These are phyloP conservation scores for Hemichromis elongatus DNA, from an alignment of 2,113 vertebrate species.

Conservation along the genomic window DNA sequence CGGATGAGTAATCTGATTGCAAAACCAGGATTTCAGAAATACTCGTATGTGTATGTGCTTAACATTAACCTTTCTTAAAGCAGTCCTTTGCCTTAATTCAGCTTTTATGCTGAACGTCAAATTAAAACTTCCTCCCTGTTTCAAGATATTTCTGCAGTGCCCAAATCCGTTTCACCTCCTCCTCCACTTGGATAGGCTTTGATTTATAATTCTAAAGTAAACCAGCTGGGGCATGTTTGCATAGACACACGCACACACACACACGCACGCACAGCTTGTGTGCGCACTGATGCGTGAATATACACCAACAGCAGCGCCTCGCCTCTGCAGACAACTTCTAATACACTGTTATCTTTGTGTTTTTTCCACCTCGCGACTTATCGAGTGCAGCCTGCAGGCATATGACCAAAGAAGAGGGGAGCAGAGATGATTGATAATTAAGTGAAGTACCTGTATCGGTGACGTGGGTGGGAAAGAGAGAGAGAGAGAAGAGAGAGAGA, in stretches of 20 bases:
- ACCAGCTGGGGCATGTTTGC: conserved; percentile 6
- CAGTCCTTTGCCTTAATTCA: background rate
- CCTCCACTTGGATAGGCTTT: background rate
- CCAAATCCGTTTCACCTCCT: background rate
- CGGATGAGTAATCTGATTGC: background rate
- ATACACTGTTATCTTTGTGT: conserved; percentile 5
- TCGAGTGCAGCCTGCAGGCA: conserved; percentile 32
- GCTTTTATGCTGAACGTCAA: background rate
- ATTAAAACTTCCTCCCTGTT: background rate
- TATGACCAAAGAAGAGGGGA: background rate
- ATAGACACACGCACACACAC: background rate
- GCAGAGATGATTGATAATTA: conserved; percentile 42
- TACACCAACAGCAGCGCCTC: conserved; percentile 6
- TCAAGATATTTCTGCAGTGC: background rate
- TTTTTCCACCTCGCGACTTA: background rate
- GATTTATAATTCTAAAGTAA: conserved; percentile 14
- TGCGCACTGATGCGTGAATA: conserved; percentile 8
- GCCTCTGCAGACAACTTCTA: conserved; percentile 20
- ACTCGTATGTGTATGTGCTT: background rate
- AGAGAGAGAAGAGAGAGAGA: background rate
- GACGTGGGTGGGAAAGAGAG: conserved; percentile 34
- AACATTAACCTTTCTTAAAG: background rate
- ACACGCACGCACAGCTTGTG: background rate
- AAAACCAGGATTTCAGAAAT: background rate
- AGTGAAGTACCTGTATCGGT: conserved; percentile 61